phyloP scores from a whole-genome alignment of 2,888 invertebrate genomes.

The Heliconius hortense region DNA sequence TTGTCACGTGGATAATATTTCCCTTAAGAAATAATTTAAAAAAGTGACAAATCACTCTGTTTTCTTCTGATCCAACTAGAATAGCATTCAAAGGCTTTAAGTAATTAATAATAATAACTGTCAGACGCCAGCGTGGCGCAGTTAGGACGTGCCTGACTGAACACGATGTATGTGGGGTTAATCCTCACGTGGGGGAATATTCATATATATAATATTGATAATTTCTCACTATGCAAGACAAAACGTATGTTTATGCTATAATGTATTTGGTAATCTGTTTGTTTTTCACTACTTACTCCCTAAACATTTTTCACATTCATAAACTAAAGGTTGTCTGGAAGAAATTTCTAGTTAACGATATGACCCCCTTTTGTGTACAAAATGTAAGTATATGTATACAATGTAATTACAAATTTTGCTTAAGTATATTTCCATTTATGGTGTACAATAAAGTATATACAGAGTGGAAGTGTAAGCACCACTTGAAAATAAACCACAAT shows the following conservation, averaged over 20 bases:
- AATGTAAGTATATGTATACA: too few relatives aligned
- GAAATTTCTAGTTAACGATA: too few relatives aligned
- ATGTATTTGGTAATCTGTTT: not conserved
- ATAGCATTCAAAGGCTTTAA: not conserved
- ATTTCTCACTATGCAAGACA: not conserved
- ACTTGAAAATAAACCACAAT: too few relatives aligned
- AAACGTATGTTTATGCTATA: not conserved
- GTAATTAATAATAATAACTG: conserved; percentile 12
- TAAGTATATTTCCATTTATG: too few relatives aligned
- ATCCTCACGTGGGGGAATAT: conserved; percentile 1
- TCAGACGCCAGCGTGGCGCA: conserved; percentile 12
- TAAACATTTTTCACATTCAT: too few relatives aligned
- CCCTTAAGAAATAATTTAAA: not conserved
- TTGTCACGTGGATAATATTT: not conserved
- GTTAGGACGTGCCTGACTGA: conserved; percentile 8
- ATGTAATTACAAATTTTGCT: too few relatives aligned
- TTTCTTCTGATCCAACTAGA: not conserved
- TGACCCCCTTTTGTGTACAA: too few relatives aligned
- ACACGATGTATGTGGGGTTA: conserved; percentile 3
- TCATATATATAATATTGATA: conserved; percentile 3
- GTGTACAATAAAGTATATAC: too few relatives aligned
- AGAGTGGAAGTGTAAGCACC: too few relatives aligned
- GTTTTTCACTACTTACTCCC: too few relatives aligned
- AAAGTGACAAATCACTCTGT: not conserved
- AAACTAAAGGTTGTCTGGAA: not conserved